Conservation (phyloP, 2,888 invertebrate species). For the Pristionchus mayeri region DNA sequence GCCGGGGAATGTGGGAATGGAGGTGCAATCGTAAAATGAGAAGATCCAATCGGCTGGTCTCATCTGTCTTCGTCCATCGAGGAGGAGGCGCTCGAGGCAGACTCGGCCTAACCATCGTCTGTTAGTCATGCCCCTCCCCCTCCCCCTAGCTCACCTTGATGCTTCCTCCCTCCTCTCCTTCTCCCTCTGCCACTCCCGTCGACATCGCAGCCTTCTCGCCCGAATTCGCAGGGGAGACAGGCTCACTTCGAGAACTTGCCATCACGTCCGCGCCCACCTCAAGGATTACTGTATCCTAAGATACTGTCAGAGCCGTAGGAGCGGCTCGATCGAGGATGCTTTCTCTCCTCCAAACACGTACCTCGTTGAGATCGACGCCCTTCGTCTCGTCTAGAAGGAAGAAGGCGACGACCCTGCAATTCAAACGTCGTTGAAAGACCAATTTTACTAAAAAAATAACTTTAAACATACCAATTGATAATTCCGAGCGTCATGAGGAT, state of each 20-base stretch:
- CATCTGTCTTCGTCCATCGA: too few relatives aligned
- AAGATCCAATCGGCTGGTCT: too few relatives aligned
- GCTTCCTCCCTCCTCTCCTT: not conserved
- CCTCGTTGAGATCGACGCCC: slow-evolving; percentile 40
- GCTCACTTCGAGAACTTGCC: not conserved
- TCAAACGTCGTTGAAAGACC: not conserved
- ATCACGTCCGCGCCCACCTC: not conserved
- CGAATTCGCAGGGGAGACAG: not conserved
- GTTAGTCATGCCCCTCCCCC: too few relatives aligned
- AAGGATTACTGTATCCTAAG: too few relatives aligned
- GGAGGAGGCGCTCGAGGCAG: too few relatives aligned
- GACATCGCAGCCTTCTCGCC: too few relatives aligned
- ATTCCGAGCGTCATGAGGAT: not conserved
- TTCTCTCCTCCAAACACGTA: not conserved
- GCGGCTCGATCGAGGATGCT: too few relatives aligned
- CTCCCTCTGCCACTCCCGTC: too few relatives aligned
- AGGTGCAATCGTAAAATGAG: too few relatives aligned
- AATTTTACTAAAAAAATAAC: not conserved
- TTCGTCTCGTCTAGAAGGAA: slow-evolving; percentile 41
- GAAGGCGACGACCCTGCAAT: slow-evolving; percentile 26
- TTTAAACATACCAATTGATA: not conserved
- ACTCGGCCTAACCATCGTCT: too few relatives aligned
- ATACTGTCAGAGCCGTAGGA: too few relatives aligned
- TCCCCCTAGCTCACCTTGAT: not conserved
- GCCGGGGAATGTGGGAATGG: too few relatives aligned